Percentiles rank a stretch among this genome's conserved stretches.
phyloP scores from a whole-genome alignment of 2,113 vertebrate species.

The Peromyscus polionotus region DNA sequence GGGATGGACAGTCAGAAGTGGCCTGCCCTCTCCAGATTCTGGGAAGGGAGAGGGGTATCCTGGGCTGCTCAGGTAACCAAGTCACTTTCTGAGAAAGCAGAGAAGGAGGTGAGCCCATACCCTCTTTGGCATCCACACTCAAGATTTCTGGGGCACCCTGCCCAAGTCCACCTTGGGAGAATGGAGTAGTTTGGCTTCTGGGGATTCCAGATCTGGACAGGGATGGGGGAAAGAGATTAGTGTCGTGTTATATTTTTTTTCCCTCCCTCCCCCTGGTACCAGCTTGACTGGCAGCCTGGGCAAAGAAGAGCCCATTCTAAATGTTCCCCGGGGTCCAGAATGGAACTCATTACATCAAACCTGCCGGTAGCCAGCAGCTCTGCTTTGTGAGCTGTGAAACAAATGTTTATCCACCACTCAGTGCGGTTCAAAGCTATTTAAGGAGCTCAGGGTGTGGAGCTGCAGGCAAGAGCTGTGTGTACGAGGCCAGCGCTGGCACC shows the following conservation, averaged over 20 bases:
- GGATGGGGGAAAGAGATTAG: conserved; percentile 75
- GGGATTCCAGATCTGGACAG: conserved; percentile 63
- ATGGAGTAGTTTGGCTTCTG: conserved; percentile 36
- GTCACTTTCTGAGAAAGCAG: not conserved
- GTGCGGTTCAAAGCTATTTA: conserved; percentile 84
- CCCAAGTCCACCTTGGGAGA: not conserved
- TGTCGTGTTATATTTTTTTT: not conserved
- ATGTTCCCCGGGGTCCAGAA: conserved; percentile 86
- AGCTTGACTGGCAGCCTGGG: conserved; percentile 88
- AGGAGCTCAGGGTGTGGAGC: conserved; percentile 84
- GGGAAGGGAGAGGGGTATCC: not conserved
- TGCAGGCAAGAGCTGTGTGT: conserved; percentile 71
- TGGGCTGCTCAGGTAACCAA: not conserved
- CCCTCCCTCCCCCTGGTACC: conserved; percentile 60
- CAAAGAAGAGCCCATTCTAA: conserved; percentile 87
- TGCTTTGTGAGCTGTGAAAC: conserved; percentile 92
- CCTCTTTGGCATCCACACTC: not conserved
- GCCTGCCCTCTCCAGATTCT: not conserved
- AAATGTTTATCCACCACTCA: conserved; percentile 90
- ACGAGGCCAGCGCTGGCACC: conserved; percentile 56
- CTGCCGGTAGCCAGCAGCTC: conserved; percentile 88
- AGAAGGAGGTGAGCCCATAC: not conserved
- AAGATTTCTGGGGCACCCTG: not conserved
- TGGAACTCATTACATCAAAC: conserved; percentile 88
- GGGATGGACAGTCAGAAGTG: not conserved